phyloP scores from a whole-genome alignment of 37 sponge, comb jelly and placozoan species.

The Theonella swinhoei region DNA sequence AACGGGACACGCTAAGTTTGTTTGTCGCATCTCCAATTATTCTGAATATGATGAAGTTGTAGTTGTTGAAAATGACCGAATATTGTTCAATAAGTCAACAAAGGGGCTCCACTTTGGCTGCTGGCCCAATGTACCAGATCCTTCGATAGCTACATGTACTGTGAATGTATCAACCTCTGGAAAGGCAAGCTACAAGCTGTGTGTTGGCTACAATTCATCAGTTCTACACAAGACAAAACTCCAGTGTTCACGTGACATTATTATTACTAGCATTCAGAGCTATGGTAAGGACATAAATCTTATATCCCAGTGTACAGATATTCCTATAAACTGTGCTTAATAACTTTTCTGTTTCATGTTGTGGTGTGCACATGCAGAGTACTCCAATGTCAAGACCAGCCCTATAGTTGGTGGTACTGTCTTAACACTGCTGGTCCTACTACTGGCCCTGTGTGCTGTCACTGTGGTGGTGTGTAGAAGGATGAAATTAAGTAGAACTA shows the following conservation, averaged over 20 bases:
- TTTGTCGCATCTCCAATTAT: background rate
- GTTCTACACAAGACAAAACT: background rate
- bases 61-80: background rate
- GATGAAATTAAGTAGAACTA: no score
- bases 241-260: background rate
- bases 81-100: background rate
- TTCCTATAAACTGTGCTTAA: no score
- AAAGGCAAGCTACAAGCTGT: background rate
- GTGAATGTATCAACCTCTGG: background rate
- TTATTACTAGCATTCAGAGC: no score
- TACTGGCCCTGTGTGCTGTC: no score
- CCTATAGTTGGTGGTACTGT: no score
- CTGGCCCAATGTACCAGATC: background rate
- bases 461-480: no score
- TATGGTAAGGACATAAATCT: no score
- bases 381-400: no score
- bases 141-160: background rate
- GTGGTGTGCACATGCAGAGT: no score
- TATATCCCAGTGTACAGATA: no score
- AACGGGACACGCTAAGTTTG: background rate
- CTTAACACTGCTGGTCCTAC: no score
- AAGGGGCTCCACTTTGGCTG: background rate
- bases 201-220: background rate
- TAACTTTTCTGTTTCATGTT: no score
- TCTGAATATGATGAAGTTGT: background rate